Conservation (phyloP, 2,113 vertebrate genomes). For the Ancistrus triradiatus region DNA sequence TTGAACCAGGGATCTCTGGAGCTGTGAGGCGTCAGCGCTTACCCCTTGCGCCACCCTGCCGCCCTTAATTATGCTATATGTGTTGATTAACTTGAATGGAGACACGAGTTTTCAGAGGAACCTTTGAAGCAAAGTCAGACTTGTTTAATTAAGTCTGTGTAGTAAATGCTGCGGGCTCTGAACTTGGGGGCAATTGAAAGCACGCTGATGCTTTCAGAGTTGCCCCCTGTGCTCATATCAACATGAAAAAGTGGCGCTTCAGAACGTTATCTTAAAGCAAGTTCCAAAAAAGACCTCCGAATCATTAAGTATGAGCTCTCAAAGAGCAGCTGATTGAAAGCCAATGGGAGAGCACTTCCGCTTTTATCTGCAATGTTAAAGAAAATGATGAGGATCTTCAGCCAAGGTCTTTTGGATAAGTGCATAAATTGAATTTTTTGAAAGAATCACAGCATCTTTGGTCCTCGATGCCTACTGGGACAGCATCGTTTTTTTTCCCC, state of each 20-base stretch:
- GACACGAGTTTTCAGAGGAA: conserved; percentile 45
- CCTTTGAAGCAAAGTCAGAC: conserved; percentile 56
- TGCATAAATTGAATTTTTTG: conserved; percentile 75
- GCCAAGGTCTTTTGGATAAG: conserved; percentile 69
- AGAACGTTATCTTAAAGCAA: conserved; percentile 76
- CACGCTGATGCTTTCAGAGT: conserved; percentile 67
- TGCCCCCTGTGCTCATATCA: conserved; percentile 67
- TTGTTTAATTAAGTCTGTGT: conserved; percentile 62
- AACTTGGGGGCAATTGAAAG: conserved; percentile 66
- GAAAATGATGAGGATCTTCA: conserved; percentile 70
- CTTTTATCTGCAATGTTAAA: conserved; percentile 71
- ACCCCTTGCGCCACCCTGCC: no score
- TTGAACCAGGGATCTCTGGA: no score
- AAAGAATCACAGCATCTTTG: conserved; percentile 76
- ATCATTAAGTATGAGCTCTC: conserved; percentile 73
- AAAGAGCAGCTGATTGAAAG: conserved; percentile 71
- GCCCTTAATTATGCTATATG: no score
- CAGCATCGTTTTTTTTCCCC: conserved; percentile 59
- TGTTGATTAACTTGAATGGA: conserved; percentile 50
- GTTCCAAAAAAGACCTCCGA: conserved; percentile 71
- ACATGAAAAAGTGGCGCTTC: conserved; percentile 69
- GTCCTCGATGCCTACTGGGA: conserved; percentile 69
- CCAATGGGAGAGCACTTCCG: conserved; percentile 72
- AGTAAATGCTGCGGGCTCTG: conserved; percentile 63
- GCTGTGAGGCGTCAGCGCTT: no score